Base-by-base conservation (phyloP, 2,113 vertebrate species). In the Urocolius indicus region DNA sequence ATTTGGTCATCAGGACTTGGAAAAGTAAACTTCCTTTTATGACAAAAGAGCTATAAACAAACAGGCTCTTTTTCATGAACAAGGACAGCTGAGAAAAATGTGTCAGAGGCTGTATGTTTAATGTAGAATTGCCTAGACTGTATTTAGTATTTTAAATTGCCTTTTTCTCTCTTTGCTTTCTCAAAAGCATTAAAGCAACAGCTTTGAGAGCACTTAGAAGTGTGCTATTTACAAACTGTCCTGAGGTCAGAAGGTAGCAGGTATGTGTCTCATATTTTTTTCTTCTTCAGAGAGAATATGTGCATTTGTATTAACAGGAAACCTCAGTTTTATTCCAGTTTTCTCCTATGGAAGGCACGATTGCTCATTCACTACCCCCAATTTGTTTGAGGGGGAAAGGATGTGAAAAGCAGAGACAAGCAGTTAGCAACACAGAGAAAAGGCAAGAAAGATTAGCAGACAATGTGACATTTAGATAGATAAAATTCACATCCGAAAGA, bases 381-480 rank as follows among this genome's bases (percentile, higher is more conserved):
- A 29, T 57, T 89, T 19, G 5, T 51, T 32, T 24, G 29, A 5
- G 45, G 24, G 16, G 16, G 48, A 22, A 15, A 54, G 21, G 41
- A 79, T 29, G 49, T 7, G 26, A 89, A 72, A 16, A 72, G 68
- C 45, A 69, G 52, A 61, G 48, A 87, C 52, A 87, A 67, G 51
- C 77, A 93, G 66, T 24, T 76, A 79, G 73, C 36, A 79, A 45
- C 52, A 83, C 34, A 54, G 9, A 89, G 74, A 85, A 79, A 84
- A 89, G 46, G 82, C 85, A 57, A 83, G 88, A 67, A 80, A 94
- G 94, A 69, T 63, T 93, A 95, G 95, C 48, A 84, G 91, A 92
- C 91, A 90, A 92, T 58, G 96, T 96, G 96, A 94, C 95, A 93
- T 92, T 93, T 66, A 78, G 93, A 76, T 26, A 97, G 97, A 97